phyloP scores from a whole-genome alignment of 2,113 vertebrate genomes.

The Psittacula cyanocephala region DNA sequence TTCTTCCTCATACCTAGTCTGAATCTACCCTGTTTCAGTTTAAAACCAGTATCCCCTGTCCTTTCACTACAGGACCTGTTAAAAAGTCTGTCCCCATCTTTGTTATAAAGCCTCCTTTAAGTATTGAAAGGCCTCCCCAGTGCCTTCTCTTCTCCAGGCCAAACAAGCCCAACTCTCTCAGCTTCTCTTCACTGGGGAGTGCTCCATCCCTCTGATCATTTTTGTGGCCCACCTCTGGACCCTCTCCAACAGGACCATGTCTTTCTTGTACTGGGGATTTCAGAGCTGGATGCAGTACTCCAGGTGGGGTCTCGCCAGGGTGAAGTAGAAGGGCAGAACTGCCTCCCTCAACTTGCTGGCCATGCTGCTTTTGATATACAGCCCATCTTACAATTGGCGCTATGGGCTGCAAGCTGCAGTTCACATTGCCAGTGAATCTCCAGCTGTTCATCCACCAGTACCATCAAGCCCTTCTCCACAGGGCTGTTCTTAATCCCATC shows the following conservation, averaged over 20 bases:
- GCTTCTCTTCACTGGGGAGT: accelerated
- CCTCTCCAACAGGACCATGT: accelerated
- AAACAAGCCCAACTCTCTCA: background rate
- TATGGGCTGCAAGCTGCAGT: accelerated
- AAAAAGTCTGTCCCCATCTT: background rate
- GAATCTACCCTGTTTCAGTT: background rate
- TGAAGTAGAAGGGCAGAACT: background rate
- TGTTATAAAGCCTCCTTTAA: background rate
- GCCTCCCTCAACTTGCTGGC: background rate
- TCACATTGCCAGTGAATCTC: accelerated
- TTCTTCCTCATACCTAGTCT: background rate
- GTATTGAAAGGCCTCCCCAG: accelerated
- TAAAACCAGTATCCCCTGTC: accelerated
- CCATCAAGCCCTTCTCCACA: background rate
- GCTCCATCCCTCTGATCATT: background rate
- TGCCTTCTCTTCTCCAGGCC: background rate
- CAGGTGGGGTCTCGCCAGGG: background rate
- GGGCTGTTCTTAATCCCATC: background rate
- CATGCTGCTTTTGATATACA: accelerated
- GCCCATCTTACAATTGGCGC: accelerated
- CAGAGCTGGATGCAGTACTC: background rate
- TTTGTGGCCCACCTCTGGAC: accelerated
- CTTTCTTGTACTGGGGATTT: background rate
- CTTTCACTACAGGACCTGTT: background rate
- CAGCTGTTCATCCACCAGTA: background rate